These are phyloP conservation scores for Poecilia velifera DNA, from an alignment of 2,797 vertebrate genomes.

Conservation along the genomic window DNA sequence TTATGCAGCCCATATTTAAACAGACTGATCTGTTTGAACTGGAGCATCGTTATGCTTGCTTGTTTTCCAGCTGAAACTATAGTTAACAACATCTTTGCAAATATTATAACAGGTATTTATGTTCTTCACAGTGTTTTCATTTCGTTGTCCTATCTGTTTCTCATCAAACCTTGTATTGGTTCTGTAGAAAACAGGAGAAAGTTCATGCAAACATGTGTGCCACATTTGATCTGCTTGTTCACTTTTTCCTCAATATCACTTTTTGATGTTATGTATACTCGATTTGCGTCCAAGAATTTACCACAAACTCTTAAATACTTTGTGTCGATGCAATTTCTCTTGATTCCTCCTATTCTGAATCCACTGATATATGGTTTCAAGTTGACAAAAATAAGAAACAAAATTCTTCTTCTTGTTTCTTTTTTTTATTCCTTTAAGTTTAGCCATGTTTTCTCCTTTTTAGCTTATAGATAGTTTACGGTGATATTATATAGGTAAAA, in stretches of 20 bases:
- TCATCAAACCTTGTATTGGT: constrained; percentile 41
- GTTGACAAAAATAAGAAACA: constrained; percentile 20
- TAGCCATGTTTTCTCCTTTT: not conserved
- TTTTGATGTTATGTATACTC: constrained; percentile 11
- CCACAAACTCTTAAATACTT: constrained; percentile 30
- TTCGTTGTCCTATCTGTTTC: no score
- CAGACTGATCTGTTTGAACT: constrained; percentile 37
- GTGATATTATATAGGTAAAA: not conserved
- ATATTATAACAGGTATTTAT: no score
- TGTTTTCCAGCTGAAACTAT: constrained; percentile 29
- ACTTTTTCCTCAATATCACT: constrained; percentile 12
- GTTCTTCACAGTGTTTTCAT: no score
- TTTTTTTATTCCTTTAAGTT: not conserved
- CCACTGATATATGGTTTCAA: constrained; percentile 64
- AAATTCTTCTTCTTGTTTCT: no score
- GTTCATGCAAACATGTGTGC: constrained; percentile 67
- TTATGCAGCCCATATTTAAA: constrained; percentile 32
- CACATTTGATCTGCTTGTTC: constrained; percentile 40
- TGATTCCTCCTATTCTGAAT: constrained; percentile 55
- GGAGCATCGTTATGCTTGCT: constrained; percentile 50
- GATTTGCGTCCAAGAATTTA: constrained; percentile 6
- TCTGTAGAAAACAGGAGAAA: constrained; percentile 48
- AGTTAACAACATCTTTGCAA: constrained; percentile 5
- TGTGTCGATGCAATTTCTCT: constrained; percentile 42
- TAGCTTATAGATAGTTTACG: not conserved